Conservation (phyloP, 1,140 invertebrate species). For the Drosophila ohnishii region DNA sequence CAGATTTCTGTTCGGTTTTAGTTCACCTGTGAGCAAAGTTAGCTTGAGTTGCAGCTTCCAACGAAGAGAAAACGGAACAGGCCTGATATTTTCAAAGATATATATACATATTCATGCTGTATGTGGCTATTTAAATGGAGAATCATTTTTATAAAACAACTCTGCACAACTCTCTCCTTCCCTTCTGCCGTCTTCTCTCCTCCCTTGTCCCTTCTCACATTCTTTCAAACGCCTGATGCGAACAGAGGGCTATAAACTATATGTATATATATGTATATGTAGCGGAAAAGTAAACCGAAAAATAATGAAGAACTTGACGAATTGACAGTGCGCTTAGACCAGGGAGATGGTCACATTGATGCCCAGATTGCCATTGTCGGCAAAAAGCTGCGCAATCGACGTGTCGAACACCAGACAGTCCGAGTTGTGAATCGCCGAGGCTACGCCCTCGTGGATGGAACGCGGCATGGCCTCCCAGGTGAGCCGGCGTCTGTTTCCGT, state of each 20-base stretch:
- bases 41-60: not conserved
- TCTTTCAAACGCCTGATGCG: constrained; percentile 12
- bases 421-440: constrained; percentile 98
- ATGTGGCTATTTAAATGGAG: constrained; percentile 42
- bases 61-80: constrained; percentile 6
- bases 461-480: constrained; percentile 99
- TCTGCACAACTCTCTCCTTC: constrained; percentile 28
- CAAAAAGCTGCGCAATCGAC: constrained; percentile 98
- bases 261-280: constrained; percentile 22
- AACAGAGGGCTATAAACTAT: constrained; percentile 40
- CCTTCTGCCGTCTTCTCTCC: not conserved
- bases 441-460: constrained; percentile 99
- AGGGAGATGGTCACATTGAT: constrained; percentile 99
- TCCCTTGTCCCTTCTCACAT: constrained; percentile 3
- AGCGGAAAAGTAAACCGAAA: constrained; percentile 34
- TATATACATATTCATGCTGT: constrained; percentile 49
- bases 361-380: constrained; percentile 99
- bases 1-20: not conserved
- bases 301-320: constrained; percentile 22
- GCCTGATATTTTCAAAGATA: constrained; percentile 32
- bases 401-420: constrained; percentile 99
- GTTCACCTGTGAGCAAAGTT: not conserved
- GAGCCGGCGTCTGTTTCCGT: constrained; percentile 95
- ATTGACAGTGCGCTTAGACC: constrained; percentile 84
- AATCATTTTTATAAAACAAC: constrained; percentile 70